A percentile compares a stretch with the other conserved stretches of the same genome.
phyloP scores from a whole-genome alignment of 2,888 invertebrate species.

The Gandaritis pyraliata region DNA sequence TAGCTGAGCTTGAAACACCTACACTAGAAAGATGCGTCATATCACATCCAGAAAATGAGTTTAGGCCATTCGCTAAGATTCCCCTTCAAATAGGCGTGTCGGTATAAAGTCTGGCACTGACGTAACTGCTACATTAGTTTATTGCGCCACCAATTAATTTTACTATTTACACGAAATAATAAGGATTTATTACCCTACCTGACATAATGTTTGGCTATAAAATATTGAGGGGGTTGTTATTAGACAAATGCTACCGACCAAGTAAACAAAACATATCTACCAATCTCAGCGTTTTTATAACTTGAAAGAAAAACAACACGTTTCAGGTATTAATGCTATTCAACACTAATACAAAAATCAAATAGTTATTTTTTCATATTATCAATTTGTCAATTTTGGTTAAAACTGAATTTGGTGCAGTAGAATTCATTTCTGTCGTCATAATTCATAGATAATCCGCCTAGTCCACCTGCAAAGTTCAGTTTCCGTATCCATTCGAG shows the following conservation, averaged over 20 bases:
- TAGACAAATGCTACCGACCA: not conserved
- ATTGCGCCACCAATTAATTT: slow-evolving; percentile 34
- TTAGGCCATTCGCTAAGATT: slow-evolving; percentile 40
- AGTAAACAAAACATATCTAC: too few relatives aligned
- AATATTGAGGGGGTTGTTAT: not conserved
- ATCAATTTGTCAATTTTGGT: too few relatives aligned
- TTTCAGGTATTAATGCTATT: too few relatives aligned
- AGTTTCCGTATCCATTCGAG: not conserved
- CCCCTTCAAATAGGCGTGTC: slow-evolving; percentile 33
- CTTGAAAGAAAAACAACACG: too few relatives aligned
- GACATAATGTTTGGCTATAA: not conserved
- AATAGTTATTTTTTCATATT: too few relatives aligned
- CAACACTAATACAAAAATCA: too few relatives aligned
- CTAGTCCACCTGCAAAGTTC: not conserved
- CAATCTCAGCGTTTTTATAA: too few relatives aligned
- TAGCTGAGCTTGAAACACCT: slow-evolving; percentile 9
- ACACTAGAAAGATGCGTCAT: slow-evolving; percentile 13
- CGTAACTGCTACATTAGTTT: slow-evolving; percentile 36
- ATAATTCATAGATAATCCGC: too few relatives aligned
- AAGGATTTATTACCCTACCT: slow-evolving; percentile 13
- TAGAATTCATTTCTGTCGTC: too few relatives aligned
- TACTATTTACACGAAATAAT: slow-evolving; percentile 34
- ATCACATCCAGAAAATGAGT: slow-evolving; percentile 37
- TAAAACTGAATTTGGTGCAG: too few relatives aligned
- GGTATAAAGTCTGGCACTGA: slow-evolving; percentile 37